Percentiles rank a stretch among this genome's conserved stretches.
Evolutionary conservation across 2,888 invertebrate genomes (phyloP).

Genomic region (Tetropium fuscum): DNA sequence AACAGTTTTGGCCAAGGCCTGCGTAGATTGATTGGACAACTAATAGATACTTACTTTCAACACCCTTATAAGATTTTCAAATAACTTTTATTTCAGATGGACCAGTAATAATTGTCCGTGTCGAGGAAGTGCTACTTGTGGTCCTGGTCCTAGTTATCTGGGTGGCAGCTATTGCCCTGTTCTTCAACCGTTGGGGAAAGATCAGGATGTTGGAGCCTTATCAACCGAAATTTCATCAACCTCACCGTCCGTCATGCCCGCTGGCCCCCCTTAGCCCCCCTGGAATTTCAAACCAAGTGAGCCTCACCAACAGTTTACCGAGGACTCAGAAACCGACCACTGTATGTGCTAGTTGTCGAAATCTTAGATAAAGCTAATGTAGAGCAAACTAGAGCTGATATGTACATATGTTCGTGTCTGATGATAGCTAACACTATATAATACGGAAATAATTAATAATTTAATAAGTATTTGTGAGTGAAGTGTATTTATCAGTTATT

Average conservation of each 20-base stretch:
- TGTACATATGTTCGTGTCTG: constrained; percentile 10
- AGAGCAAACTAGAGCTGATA: constrained; percentile 11
- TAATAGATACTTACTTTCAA: too few species aligned
- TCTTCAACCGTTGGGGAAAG: constrained; percentile 96
- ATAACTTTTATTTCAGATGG: constrained; percentile 52
- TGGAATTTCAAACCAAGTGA: constrained; percentile 64
- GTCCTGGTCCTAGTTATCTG: constrained; percentile 86
- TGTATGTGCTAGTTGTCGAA: constrained; percentile 42
- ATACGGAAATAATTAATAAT: too few species aligned
- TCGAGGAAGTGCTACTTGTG: constrained; percentile 88
- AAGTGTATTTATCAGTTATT: too few species aligned
- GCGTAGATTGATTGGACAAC: too few species aligned
- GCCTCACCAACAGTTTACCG: constrained; percentile 46
- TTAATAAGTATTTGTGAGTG: too few species aligned
- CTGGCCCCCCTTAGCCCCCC: constrained; percentile 67
- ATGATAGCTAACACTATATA: too few species aligned
- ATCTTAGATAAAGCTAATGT: constrained; percentile 10
- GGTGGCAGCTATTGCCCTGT: constrained; percentile 90
- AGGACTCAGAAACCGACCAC: constrained; percentile 52
- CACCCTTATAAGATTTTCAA: too few species aligned
- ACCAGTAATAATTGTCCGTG: constrained; percentile 80
- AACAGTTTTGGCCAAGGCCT: too few species aligned
- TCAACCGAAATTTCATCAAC: constrained; percentile 88
- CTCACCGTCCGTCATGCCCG: constrained; percentile 82
- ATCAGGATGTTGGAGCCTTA: constrained; percentile 93